Percentiles rank a stretch among this genome's conserved stretches.
Conservation (phyloP, 2,888 invertebrate genomes). For the Lottia gigantea region DNA sequence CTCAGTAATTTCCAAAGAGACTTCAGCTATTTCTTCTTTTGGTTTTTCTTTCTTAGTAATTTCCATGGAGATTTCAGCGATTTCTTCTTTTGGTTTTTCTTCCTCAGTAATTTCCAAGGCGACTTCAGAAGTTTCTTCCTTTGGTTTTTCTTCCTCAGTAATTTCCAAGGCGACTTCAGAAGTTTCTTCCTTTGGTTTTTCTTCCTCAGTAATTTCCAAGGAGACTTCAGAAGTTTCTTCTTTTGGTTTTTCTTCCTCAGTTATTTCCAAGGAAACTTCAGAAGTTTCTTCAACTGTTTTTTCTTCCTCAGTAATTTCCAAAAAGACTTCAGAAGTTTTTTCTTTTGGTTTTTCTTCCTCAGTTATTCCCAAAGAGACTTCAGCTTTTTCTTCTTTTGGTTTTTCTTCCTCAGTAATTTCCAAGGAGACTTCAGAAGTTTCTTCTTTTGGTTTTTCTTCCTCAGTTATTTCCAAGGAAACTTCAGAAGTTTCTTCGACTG, state of each 20-base stretch:
- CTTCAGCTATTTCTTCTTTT: not conserved
- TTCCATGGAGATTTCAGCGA: not conserved
- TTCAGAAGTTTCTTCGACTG: constrained; percentile 12
- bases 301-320: constrained; percentile 15
- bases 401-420: not conserved
- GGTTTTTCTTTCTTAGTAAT: constrained; percentile 1
- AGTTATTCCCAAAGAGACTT: not conserved
- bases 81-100: constrained; percentile 3
- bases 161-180: not conserved
- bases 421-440: not conserved
- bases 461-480: constrained; percentile 10
- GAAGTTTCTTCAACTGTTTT: constrained; percentile 1
- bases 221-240: not conserved
- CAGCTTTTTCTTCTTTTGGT: not conserved
- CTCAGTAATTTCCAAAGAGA: not conserved
- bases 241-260: not conserved
- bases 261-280: constrained; percentile 9
- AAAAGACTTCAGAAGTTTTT: not conserved
- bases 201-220: not conserved
- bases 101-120: not conserved
- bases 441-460: constrained; percentile 11
- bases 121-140: constrained; percentile 1
- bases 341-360: not conserved
- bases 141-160: not conserved
- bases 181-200: not conserved